Evolutionary conservation across 2,888 invertebrate genomes (phyloP), one percentile per base, ranked within the genome.

Genomic region (Microplitis deprimator): DNA sequence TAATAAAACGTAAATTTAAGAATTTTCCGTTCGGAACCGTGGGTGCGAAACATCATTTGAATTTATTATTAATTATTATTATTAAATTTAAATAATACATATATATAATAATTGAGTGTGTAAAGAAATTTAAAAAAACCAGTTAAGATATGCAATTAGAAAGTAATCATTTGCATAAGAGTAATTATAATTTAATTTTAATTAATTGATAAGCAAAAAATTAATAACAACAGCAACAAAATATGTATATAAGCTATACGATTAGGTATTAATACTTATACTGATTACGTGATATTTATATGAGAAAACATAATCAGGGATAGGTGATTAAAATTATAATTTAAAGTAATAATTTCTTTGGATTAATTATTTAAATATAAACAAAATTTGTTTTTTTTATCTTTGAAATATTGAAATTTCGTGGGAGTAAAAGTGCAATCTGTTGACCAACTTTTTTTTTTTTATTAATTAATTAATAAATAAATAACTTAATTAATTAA

Each of bases 211-310:
- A 73, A 77, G 75, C 80, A 72, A 77, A 75, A 82, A 78, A 77
- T 65, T 77, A 77, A 74, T 65, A 67, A 60, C 68, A 60, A 41
- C 68, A 16, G 7, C 10, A 62, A 62, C 16, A 16, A 62, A n/a
- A 62, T 62, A 62, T 62, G 62, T 62, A 62, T 62, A 62, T 62
- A 62, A 62, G 62, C 20, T 62, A 62, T 62, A 62, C 62, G 62
- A 62, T 62, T 62, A 62, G 20, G 6, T 62, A 62, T 62, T 62
- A 17, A 62, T 62, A 62, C 62, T 62, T 62, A 62, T 84, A 83
- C 79, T 82, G 83, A 79, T 83, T 84, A 85, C 85, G 88, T 87
- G 88, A 88, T 87, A 88, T 88, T 87, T 86, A 85, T 83, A 85
- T 84, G 84, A 50, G 13, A 50, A 78, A 87, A 87, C 85, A 86